Evolutionary conservation across 2,888 invertebrate genomes (phyloP).

Genomic region (Leptodirus hochenwartii): DNA sequence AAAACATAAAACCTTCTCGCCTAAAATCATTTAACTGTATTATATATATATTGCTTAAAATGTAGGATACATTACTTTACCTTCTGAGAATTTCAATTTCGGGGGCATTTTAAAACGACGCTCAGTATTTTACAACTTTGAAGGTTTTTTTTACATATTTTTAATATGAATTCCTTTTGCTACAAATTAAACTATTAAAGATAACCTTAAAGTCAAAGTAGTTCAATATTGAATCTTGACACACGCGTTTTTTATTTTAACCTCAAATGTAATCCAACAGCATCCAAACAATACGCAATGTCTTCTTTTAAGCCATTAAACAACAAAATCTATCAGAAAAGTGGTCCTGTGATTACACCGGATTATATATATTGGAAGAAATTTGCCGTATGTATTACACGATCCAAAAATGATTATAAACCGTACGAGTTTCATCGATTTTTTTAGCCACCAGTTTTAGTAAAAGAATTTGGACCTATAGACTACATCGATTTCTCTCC

Average conservation of each 20-base stretch:
- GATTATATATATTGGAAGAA: conserved; percentile 81
- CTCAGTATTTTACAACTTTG: no score
- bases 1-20: conserved; percentile 84
- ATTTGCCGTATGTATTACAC: conserved; percentile 45
- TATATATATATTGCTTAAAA: no score
- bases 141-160: no score
- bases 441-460: conserved; percentile 58
- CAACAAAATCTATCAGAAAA: conserved; percentile 46
- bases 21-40: conserved; percentile 31
- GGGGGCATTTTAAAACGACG: conserved; percentile 45
- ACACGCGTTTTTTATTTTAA: no score
- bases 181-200: no score
- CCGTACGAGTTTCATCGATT: neutral
- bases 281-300: no score
- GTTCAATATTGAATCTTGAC: no score
- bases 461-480: conserved; percentile 85
- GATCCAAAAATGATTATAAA: conserved; percentile 2
- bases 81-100: conserved; percentile 56
- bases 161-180: no score
- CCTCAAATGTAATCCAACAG: no score
- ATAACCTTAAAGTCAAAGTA: no score
- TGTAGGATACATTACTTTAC: conserved; percentile 30
- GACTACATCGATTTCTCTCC: conserved; percentile 85
- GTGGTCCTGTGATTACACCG: conserved; percentile 46
- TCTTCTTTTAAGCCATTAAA: conserved; percentile 52